Evolutionary conservation across 2,797 vertebrate genomes (phyloP).

Genomic region (Labeo calbasu): DNA sequence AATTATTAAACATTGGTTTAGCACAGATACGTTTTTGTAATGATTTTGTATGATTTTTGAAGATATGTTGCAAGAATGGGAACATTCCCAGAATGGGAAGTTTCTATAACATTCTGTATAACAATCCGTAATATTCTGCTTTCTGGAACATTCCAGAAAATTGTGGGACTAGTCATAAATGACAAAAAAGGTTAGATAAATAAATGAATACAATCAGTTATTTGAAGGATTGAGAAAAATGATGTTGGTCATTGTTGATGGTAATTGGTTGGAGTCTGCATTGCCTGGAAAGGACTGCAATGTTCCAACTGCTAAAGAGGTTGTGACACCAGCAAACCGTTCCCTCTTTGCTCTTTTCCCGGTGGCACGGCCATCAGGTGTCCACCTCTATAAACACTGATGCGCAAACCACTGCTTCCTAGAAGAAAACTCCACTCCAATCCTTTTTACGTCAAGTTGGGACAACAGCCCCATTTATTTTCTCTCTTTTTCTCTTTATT

Average conservation of each 20-base stretch:
- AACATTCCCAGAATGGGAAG: too few species aligned
- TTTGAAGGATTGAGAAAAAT: background rate
- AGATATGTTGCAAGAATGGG: too few species aligned
- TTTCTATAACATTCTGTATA: too few species aligned
- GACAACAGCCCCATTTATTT: conserved; percentile 50
- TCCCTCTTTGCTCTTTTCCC: conserved; percentile 54
- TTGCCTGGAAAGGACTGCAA: conserved; percentile 30
- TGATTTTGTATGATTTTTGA: background rate
- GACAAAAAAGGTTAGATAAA: too few species aligned
- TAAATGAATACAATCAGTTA: background rate
- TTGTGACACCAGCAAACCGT: conserved; percentile 66
- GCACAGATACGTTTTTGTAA: background rate
- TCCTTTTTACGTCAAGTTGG: conserved; percentile 47
- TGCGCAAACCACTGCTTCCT: conserved; percentile 55
- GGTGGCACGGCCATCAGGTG: conserved; percentile 62
- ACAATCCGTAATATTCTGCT: too few species aligned
- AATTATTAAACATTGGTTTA: background rate
- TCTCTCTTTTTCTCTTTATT: conserved; percentile 43
- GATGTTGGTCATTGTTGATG: background rate
- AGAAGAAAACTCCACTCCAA: conserved; percentile 59
- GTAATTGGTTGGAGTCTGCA: background rate
- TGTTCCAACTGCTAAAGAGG: conserved; percentile 61
- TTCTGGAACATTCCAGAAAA: too few species aligned
- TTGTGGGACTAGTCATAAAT: too few species aligned
- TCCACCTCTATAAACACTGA: conserved; percentile 61